Conservation (phyloP, 2,113 vertebrate genomes). For the Megatriorchis doriae region DNA sequence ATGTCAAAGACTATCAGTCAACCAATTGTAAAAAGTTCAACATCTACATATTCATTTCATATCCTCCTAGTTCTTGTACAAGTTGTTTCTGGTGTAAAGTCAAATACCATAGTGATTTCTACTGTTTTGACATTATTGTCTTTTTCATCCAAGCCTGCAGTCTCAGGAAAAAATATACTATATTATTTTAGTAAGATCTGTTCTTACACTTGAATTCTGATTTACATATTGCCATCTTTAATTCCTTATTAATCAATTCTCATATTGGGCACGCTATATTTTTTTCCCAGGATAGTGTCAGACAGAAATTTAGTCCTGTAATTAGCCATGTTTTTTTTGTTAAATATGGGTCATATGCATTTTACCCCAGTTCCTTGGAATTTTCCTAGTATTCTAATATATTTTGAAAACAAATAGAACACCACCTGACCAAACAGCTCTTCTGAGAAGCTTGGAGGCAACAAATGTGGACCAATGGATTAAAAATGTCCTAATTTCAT, state of each 20-base stretch:
- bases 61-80: not conserved
- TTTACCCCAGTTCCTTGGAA: not conserved
- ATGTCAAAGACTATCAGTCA: conserved; percentile 33
- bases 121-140: not conserved
- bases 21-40: conserved; percentile 8
- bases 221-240: not conserved
- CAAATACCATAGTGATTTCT: not conserved
- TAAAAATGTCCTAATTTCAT: not conserved
- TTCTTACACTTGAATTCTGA: not conserved
- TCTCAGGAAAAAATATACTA: not conserved
- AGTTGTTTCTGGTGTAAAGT: not conserved
- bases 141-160: not conserved
- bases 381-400: not conserved
- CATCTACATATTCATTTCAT: not conserved
- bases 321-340: not conserved
- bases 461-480: not conserved
- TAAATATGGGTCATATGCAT: not conserved
- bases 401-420: not conserved
- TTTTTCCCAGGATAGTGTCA: not conserved
- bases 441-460: not conserved
- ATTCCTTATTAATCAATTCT: not conserved
- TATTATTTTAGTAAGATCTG: not conserved
- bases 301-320: not conserved
- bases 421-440: not conserved
- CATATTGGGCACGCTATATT: not conserved